Evolutionary conservation across 2,888 invertebrate species (phyloP).

Genomic region (Eupithecia inturbata): DNA sequence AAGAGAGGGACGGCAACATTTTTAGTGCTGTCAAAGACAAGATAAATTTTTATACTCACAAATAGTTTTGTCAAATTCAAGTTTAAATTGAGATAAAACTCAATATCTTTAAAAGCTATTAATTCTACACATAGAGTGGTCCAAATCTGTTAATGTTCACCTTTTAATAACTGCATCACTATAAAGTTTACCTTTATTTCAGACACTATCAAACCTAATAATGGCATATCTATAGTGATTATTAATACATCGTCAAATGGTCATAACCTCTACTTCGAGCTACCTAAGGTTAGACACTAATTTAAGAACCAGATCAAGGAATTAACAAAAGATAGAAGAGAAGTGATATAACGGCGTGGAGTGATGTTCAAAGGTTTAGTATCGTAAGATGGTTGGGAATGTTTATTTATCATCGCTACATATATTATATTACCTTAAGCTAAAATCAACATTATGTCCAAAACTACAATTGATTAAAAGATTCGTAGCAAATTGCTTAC

Average conservation of each 20-base stretch:
- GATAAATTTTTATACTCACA: background rate
- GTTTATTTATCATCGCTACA: too few species aligned
- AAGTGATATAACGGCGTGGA: slow-evolving; percentile 20
- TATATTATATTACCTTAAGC: too few species aligned
- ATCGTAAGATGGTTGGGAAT: background rate
- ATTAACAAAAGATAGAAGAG: slow-evolving; percentile 31
- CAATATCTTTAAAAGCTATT: too few species aligned
- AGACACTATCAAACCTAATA: slow-evolving; percentile 28
- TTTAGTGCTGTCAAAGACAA: background rate
- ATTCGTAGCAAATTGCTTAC: too few species aligned
- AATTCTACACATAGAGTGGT: background rate
- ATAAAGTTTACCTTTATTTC: slow-evolving; percentile 35
- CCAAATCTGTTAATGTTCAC: background rate
- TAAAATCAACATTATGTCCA: too few species aligned
- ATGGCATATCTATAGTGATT: slow-evolving; percentile 17
- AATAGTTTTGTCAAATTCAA: background rate
- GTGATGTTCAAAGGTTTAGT: slow-evolving; percentile 34
- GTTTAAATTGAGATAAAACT: background rate
- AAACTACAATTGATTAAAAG: too few species aligned
- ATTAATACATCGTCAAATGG: slow-evolving; percentile 62
- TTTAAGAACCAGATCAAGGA: slow-evolving; percentile 57
- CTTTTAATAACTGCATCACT: background rate
- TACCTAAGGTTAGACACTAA: slow-evolving; percentile 74
- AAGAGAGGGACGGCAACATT: background rate
- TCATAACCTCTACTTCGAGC: slow-evolving; percentile 60